Base-by-base conservation (phyloP, 2,888 invertebrate genomes). In the Digitonthophagus gazella region DNA sequence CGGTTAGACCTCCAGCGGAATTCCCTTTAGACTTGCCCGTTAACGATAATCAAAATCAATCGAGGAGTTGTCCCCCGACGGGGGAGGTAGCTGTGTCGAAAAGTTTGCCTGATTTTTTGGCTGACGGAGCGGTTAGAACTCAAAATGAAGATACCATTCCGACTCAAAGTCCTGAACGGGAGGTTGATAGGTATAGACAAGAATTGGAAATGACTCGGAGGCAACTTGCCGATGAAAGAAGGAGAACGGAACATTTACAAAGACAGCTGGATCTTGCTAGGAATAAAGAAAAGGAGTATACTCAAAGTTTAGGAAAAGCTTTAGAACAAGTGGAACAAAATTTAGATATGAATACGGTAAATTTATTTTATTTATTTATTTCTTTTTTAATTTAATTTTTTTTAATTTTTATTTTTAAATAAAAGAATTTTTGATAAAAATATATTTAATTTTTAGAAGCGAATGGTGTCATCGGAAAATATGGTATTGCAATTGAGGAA, bases 81-180 rank as follows among this genome's bases (percentile, higher is more conserved):
- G 69, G 74, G 58, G 75, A 75, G 68, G 78, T 77, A 18, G 84
- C 82, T 57, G 83, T 84, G 54, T 84, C 86, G 64, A 86, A 88
- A 79, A 86, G 87, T 73, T 81, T 91, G 71, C 91, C 91, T 1
- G 91, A 91, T 76, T 91, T 91, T 78, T 84, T 91, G 22, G 89
- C 90, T 1, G 91, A 91, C 76, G 90, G 90, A 3, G 90, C 91
- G 15, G 88, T 84, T 75, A 85, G 82, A 73, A 80, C 82, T 66
- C 77, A 80, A 64, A 78, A 77, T 72, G 75, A 76, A 28, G 78
- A 76, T 44, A 57, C 44, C 74, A 74, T 65, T 71, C 72, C 72
- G 5, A 73, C 70, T n/a, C 78, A 78, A 58, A 82, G 78, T 69
- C 80, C 80, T 3, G 80, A 80, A 72, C 75, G 78, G 65, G 81